These are phyloP conservation scores for Diabrotica virgifera DNA, from an alignment of 1,140 invertebrate species.

Conservation along the genomic window DNA sequence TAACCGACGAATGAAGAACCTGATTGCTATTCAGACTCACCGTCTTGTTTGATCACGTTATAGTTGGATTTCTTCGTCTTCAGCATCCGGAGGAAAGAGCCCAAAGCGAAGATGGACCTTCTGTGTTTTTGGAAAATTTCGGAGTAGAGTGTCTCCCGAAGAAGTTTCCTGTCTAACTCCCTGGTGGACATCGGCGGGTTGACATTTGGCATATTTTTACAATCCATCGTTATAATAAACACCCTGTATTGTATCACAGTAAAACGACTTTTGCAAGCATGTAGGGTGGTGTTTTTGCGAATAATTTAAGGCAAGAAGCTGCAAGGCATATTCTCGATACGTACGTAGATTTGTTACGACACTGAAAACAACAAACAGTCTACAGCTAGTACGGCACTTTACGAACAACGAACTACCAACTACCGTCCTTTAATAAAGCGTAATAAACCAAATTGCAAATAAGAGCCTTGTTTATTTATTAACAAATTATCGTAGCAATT, in stretches of 20 bases:
- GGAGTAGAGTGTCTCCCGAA: slow-evolving; percentile 73
- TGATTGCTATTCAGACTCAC: slow-evolving; percentile 44
- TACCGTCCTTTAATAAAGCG: slow-evolving; percentile 8
- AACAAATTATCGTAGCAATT: slow-evolving; percentile 17
- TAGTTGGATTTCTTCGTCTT: slow-evolving; percentile 77
- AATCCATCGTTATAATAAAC: slow-evolving; percentile 30
- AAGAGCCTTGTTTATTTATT: slow-evolving; percentile 23
- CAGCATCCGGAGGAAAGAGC: slow-evolving; percentile 76
- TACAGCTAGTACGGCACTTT: slow-evolving; percentile 11
- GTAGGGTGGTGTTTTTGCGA: slow-evolving; percentile 12
- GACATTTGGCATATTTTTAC: slow-evolving; percentile 27
- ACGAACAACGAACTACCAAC: background rate
- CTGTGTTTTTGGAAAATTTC: slow-evolving; percentile 77
- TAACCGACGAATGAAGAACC: background rate
- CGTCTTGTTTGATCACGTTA: slow-evolving; percentile 66
- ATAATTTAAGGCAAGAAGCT: slow-evolving; percentile 16
- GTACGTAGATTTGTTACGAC: slow-evolving; percentile 10
- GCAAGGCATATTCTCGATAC: slow-evolving; percentile 20
- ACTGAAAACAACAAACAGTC: slow-evolving; percentile 8
- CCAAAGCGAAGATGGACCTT: slow-evolving; percentile 73
- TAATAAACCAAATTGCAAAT: slow-evolving; percentile 17
- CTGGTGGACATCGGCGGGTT: slow-evolving; percentile 32
- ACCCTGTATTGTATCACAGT: slow-evolving; percentile 27
- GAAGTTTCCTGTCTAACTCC: slow-evolving; percentile 61
- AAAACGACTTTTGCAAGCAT: slow-evolving; percentile 21